A percentile compares a stretch with the other conserved stretches of the same genome.
phyloP scores from a whole-genome alignment of 2,113 vertebrate genomes.

The Osmerus mordax region DNA sequence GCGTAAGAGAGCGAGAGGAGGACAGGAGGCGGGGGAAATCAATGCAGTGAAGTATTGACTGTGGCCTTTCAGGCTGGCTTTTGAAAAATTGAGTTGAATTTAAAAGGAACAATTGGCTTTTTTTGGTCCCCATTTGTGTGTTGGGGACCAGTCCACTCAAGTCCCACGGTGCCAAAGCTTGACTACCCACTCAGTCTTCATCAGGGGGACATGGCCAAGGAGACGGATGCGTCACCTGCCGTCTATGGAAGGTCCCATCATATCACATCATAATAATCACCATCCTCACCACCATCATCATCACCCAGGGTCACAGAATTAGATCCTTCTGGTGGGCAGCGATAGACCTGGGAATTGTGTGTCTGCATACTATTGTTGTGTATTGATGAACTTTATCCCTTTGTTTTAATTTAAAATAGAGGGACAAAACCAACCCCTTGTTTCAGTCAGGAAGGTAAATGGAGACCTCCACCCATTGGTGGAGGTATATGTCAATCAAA shows the following conservation, averaged over 20 bases:
- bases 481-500: background rate
- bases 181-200: background rate
- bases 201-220: background rate
- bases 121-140: constrained; percentile 15
- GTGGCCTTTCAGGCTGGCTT: constrained; percentile 12
- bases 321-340: background rate
- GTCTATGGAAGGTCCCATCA: background rate
- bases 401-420: background rate
- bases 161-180: background rate
- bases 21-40: constrained; percentile 21
- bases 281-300: background rate
- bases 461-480: background rate
- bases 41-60: constrained; percentile 38
- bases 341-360: background rate
- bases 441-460: background rate
- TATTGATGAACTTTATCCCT: background rate
- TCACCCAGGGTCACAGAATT: background rate
- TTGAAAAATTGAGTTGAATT: constrained; percentile 26
- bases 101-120: constrained; percentile 38
- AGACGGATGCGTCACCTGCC: background rate
- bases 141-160: background rate
- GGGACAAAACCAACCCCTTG: background rate
- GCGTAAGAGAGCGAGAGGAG: background rate
- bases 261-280: background rate
- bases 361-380: background rate